Conservation (phyloP, 2,888 invertebrate species). For the Drosophila austrosaltans region DNA sequence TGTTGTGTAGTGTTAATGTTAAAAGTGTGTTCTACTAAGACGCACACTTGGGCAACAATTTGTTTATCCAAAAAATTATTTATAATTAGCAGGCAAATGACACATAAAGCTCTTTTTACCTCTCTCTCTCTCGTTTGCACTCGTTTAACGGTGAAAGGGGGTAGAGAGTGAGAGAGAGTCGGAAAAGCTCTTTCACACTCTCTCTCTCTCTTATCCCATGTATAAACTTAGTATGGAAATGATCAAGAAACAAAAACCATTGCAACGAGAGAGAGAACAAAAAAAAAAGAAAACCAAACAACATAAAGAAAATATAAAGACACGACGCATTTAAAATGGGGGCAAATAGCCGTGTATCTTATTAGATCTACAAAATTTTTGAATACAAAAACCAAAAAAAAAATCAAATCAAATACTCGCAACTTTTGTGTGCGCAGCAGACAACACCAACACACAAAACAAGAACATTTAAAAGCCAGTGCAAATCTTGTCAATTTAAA, state of each 20-base stretch:
- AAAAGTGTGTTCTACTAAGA: slow-evolving; percentile 8
- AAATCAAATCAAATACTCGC: no score
- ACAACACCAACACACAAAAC: slow-evolving; percentile 15
- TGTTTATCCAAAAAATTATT: slow-evolving; percentile 49
- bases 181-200: slow-evolving; percentile 44
- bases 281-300: slow-evolving; percentile 19
- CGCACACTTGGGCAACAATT: slow-evolving; percentile 8
- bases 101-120: slow-evolving; percentile 47
- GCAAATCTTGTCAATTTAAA: slow-evolving; percentile 8
- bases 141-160: background rate
- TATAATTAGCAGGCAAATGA: slow-evolving; percentile 33
- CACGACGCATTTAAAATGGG: slow-evolving; percentile 8
- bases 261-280: slow-evolving; percentile 11
- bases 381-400: no score
- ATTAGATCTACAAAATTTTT: background rate
- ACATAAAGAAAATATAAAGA: background rate
- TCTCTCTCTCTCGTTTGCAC: background rate
- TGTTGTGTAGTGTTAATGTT: background rate
- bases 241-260: slow-evolving; percentile 29
- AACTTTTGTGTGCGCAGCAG: no score
- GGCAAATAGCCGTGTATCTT: background rate
- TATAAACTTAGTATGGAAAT: slow-evolving; percentile 69
- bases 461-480: background rate
- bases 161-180: background rate
- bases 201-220: slow-evolving; percentile 35